phyloP scores from a whole-genome alignment of 2,888 invertebrate genomes.

The Spodoptera picta region DNA sequence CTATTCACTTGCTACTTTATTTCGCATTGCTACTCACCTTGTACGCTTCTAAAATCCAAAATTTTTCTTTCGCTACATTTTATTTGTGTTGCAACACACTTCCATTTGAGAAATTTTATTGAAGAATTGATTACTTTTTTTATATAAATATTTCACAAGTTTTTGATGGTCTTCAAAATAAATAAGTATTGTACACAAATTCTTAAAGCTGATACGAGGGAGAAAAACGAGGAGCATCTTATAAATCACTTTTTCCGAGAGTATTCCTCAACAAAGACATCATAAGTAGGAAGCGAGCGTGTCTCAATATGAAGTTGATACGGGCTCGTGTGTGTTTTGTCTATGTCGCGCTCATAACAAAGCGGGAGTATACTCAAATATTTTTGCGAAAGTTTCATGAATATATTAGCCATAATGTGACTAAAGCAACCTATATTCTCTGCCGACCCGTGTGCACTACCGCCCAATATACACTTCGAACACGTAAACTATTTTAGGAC shows the following conservation, averaged over 20 bases:
- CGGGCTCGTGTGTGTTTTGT: slow-evolving; percentile 68
- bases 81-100: slow-evolving; percentile 3
- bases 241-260: slow-evolving; percentile 33
- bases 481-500: slow-evolving; percentile 23
- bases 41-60: slow-evolving; percentile 64
- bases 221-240: slow-evolving; percentile 20
- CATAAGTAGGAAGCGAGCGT: slow-evolving; percentile 58
- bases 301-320: slow-evolving; percentile 67
- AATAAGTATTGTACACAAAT: not conserved
- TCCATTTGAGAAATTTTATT: no score
- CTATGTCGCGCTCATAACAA: slow-evolving; percentile 74
- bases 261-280: slow-evolving; percentile 57
- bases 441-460: slow-evolving; percentile 63
- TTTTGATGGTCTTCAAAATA: not conserved
- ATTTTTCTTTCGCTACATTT: slow-evolving; percentile 26
- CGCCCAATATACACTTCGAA: slow-evolving; percentile 23
- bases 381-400: slow-evolving; percentile 88
- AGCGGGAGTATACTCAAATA: slow-evolving; percentile 79
- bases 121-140: not conserved
- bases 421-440: slow-evolving; percentile 85
- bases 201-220: slow-evolving; percentile 18
- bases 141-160: not conserved
- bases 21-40: slow-evolving; percentile 71
- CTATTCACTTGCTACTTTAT: slow-evolving; percentile 77
- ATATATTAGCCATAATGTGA: slow-evolving; percentile 89